These are phyloP conservation scores for Polyploca ridens DNA, from an alignment of 2,888 invertebrate species.

Conservation along the genomic window DNA sequence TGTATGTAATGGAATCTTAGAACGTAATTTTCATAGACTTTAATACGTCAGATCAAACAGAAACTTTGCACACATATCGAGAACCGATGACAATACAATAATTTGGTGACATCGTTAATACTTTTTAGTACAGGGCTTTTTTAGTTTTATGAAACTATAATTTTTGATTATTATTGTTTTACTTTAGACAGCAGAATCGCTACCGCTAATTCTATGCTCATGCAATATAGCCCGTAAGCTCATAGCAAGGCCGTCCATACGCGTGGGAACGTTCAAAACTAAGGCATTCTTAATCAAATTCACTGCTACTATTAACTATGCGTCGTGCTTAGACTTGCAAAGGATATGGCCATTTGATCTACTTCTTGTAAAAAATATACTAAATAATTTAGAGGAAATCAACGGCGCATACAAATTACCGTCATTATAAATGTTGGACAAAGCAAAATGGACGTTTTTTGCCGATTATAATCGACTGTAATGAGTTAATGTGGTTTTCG, in stretches of 20 bases:
- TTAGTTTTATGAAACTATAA: too few species aligned
- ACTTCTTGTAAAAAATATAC: slow-evolving; percentile 8
- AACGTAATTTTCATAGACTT: too few species aligned
- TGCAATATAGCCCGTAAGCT: slow-evolving; percentile 15
- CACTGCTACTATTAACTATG: slow-evolving; percentile 6
- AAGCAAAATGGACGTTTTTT: not conserved
- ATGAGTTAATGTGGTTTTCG: not conserved
- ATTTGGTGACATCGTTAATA: too few species aligned
- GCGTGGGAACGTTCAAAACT: slow-evolving; percentile 46
- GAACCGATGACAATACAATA: too few species aligned
- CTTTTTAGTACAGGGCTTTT: too few species aligned
- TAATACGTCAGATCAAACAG: too few species aligned
- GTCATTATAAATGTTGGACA: not conserved
- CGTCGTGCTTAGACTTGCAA: not conserved
- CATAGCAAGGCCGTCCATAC: slow-evolving; percentile 42
- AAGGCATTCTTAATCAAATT: slow-evolving; percentile 11
- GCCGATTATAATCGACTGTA: not conserved
- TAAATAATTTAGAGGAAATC: slow-evolving; percentile 17
- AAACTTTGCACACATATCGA: too few species aligned
- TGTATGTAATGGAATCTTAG: too few species aligned
- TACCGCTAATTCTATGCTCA: slow-evolving; percentile 14
- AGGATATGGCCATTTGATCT: not conserved
- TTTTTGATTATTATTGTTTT: too few species aligned
- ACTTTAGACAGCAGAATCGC: slow-evolving; percentile 22
- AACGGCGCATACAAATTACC: slow-evolving; percentile 11